Base-by-base conservation (phyloP, 1,140 invertebrate genomes). In the honey bee (Apis mellifera) region DNA sequence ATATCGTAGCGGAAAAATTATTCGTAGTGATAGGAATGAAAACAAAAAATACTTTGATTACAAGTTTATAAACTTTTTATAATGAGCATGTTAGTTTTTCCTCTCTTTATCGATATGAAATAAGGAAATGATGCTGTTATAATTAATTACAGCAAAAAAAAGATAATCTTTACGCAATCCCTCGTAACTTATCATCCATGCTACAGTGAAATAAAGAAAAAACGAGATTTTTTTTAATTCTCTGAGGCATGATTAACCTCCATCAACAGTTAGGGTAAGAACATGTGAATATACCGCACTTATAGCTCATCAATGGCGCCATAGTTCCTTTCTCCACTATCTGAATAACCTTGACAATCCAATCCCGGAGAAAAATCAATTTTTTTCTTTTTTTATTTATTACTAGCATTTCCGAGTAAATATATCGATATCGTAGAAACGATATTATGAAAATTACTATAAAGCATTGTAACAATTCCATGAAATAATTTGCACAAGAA, bases 261-360 rank as follows among this genome's bases (percentile, higher is more conserved):
- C 84, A 52, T 66, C 68, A 59, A 66, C 66, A 69, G 83, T 13
- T 57, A 62, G 65, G 75, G 74, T 60, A 62, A 81, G 66, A 82
- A 73, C 81, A 85, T 84, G 85, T 79, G 78, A 86, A 90, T 90
- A 87, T 68, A 82, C 83, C 76, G 82, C 89, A 89, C 90, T 91
- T 84, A 84, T 73, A 62, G 74, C 78, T 87, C 84, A 70, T 75
- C 68, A 84, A 86, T 87, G 87, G 88, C 90, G 83, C 89, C 82
- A 88, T 54, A 83, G 78, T 82, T 90, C 91, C 90, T 92, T 90
- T 92, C 90, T 90, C 90, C 86, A 57, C 52, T 86, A 82, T 83
- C 65, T 50, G 78, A 76, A 87, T 71, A 66, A 87, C 86, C 86
- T 87, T 88, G 89, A 84, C 86, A 83, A 72, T 89, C 86, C 90